Conservation (phyloP, 2,113 vertebrate species). For the Balaeniceps rex region DNA sequence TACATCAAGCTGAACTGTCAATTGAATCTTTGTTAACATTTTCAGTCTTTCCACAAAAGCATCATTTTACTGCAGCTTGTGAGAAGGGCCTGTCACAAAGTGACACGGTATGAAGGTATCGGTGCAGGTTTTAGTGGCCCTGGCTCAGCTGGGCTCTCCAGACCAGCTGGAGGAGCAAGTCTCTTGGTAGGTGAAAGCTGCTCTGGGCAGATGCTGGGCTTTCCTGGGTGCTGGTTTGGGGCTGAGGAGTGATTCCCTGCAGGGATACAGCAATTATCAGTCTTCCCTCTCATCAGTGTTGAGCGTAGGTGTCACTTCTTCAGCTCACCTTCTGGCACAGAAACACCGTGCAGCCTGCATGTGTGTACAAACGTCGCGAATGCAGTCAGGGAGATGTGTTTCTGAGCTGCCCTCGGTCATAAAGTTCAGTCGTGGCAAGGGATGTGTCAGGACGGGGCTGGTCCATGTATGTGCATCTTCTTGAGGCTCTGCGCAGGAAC, state of each 20-base stretch:
- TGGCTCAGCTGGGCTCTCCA: neutral
- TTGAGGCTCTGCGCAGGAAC: neutral
- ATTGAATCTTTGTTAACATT: neutral
- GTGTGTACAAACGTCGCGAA: accelerated
- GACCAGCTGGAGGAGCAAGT: neutral
- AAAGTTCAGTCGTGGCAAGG: accelerated
- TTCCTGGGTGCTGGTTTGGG: neutral
- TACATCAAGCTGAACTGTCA: neutral
- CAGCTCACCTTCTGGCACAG: neutral
- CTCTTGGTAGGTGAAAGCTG: neutral
- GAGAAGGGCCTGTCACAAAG: neutral
- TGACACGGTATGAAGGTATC: accelerated
- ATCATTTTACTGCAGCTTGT: neutral
- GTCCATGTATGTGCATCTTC: neutral
- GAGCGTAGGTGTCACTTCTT: neutral
- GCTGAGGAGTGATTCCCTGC: neutral
- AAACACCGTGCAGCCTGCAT: neutral
- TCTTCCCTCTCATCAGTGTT: neutral
- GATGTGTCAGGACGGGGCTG: neutral
- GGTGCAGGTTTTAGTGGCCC: accelerated
- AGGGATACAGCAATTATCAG: neutral
- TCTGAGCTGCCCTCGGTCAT: neutral
- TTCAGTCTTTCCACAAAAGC: neutral
- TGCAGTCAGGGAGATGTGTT: neutral
- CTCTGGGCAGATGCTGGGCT: neutral